phyloP scores from a whole-genome alignment of 2,888 invertebrate species.

The Pollenia amentaria region DNA sequence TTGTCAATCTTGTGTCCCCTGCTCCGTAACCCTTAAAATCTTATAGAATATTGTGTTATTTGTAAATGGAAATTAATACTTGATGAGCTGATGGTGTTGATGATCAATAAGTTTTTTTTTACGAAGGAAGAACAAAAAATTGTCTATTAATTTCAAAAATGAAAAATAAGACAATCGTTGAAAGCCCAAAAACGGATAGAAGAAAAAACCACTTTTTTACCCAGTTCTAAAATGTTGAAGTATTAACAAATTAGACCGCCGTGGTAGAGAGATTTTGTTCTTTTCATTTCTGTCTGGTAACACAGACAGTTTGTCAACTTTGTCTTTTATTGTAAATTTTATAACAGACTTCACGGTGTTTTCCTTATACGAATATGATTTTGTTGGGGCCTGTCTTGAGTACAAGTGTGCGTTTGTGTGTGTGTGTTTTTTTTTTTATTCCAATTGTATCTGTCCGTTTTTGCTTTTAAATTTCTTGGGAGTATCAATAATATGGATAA shows the following conservation, averaged over 20 bases:
- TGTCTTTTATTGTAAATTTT: conserved; percentile 29
- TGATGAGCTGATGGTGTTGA: conserved; percentile 73
- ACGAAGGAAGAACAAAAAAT: conserved; percentile 19
- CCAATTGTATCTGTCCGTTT: conserved; percentile 31
- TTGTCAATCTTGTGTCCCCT: conserved; percentile 16
- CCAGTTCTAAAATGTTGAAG: conserved; percentile 19
- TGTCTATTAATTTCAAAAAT: conserved; percentile 49
- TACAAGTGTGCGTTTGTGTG: neutral
- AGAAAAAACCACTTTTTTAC: conserved; percentile 43
- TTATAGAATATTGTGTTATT: conserved; percentile 4
- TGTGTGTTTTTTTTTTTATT: neutral
- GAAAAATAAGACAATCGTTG: conserved; percentile 67
- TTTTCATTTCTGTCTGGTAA: conserved; percentile 37
- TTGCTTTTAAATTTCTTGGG: conserved; percentile 54
- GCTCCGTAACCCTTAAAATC: conserved; percentile 19
- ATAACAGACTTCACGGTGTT: conserved; percentile 63
- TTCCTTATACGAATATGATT: conserved; percentile 4
- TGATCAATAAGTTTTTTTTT: conserved; percentile 62
- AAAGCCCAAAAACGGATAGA: conserved; percentile 60
- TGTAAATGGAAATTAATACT: conserved; percentile 65
- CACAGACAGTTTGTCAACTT: conserved; percentile 70
- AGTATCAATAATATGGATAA: conserved; percentile 68
- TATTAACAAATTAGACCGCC: conserved; percentile 71
- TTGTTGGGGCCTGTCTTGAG: neutral
- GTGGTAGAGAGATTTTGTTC: conserved; percentile 35